phyloP scores from a whole-genome alignment of 2,113 vertebrate species.

The Stomatorhinus ivindoensis region DNA sequence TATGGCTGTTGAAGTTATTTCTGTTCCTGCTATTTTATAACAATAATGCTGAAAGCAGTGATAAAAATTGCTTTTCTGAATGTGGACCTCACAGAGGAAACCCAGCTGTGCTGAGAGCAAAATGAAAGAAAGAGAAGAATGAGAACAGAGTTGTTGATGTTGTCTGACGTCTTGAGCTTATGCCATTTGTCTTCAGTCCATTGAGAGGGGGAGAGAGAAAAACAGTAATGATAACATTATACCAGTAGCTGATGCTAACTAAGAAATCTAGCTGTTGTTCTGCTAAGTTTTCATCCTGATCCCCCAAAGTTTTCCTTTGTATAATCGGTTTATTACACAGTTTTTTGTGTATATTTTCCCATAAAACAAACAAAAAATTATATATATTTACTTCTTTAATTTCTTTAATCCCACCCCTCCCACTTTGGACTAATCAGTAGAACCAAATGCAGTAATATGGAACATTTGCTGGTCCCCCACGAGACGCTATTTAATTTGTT shows the following conservation, averaged over 20 bases:
- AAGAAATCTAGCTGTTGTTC: background rate
- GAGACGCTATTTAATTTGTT: conserved; percentile 35
- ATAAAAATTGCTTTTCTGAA: conserved; percentile 28
- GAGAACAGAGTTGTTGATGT: background rate
- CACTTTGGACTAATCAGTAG: conserved; percentile 26
- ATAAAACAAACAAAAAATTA: too few relatives aligned
- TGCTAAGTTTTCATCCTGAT: background rate
- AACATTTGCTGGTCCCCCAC: conserved; percentile 38
- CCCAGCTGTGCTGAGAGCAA: conserved; percentile 28
- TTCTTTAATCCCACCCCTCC: background rate
- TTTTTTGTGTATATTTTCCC: conserved; percentile 6
- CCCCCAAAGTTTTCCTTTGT: background rate
- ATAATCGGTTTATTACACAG: background rate
- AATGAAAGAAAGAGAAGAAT: conserved; percentile 28
- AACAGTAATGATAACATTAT: background rate
- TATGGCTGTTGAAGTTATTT: conserved; percentile 47
- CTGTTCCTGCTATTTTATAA: conserved; percentile 45
- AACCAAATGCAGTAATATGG: conserved; percentile 40
- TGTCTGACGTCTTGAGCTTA: background rate
- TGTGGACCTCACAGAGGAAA: conserved; percentile 37
- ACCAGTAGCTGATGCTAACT: background rate
- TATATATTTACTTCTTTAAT: background rate
- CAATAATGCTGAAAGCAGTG: conserved; percentile 44
- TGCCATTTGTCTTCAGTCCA: background rate
- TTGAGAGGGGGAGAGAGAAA: background rate